Conservation (phyloP, 2,888 invertebrate genomes). For the Calliphora vomitoria region DNA sequence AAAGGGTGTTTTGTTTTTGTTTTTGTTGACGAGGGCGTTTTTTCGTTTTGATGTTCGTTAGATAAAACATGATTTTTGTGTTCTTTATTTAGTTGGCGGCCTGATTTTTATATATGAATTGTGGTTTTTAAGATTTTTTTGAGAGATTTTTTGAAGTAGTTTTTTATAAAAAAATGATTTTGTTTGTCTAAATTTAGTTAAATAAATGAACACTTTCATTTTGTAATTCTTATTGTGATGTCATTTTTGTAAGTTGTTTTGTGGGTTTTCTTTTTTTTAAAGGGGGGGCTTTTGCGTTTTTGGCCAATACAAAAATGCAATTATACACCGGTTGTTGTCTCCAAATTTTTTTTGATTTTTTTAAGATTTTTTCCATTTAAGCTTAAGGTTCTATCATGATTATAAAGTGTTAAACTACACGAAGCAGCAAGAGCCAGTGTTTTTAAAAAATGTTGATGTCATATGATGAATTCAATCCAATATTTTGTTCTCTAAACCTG, state of each 20-base stretch:
- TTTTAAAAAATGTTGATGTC: slow-evolving; percentile 62
- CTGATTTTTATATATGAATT: slow-evolving; percentile 75
- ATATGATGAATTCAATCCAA: slow-evolving; percentile 61
- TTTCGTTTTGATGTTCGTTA: slow-evolving; percentile 66
- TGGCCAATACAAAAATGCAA: slow-evolving; percentile 72
- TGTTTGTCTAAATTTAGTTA: slow-evolving; percentile 63
- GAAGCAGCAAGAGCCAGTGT: slow-evolving; percentile 73
- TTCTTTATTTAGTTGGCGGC: slow-evolving; percentile 63
- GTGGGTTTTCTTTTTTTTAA: neutral
- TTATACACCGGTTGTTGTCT: slow-evolving; percentile 73
- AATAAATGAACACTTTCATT: slow-evolving; percentile 70
- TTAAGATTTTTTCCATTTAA: slow-evolving; percentile 64
- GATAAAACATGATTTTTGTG: slow-evolving; percentile 74
- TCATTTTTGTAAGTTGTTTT: slow-evolving; percentile 53
- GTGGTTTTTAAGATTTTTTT: slow-evolving; percentile 41
- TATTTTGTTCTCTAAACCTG: slow-evolving; percentile 52
- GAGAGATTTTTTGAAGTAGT: slow-evolving; percentile 37
- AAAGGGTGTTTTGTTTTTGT: slow-evolving; percentile 66
- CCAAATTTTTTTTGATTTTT: slow-evolving; percentile 69
- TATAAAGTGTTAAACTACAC: slow-evolving; percentile 73
- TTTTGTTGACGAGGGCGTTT: slow-evolving; percentile 42
- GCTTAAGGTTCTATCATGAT: slow-evolving; percentile 74
- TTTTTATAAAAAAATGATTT: slow-evolving; percentile 66
- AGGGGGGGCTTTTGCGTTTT: slow-evolving; percentile 1
- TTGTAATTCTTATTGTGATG: slow-evolving; percentile 54